phyloP scores from a whole-genome alignment of 2,113 vertebrate species.

The Notarius lentiginosus region DNA sequence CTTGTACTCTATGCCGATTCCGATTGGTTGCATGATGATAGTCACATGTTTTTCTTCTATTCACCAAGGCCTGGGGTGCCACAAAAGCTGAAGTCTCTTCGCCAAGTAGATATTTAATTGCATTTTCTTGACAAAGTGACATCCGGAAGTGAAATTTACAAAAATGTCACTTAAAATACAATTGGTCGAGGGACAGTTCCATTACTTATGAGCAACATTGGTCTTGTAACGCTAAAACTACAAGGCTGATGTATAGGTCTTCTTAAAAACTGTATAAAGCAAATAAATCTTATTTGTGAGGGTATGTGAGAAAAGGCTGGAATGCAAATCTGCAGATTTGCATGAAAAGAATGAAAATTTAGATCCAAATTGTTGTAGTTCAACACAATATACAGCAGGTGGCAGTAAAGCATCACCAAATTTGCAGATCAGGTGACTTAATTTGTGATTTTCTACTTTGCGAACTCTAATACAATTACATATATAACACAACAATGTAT shows the following conservation, averaged over 20 bases:
- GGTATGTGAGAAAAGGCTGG: neutral
- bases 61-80: neutral
- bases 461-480: neutral
- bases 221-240: neutral
- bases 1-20: neutral
- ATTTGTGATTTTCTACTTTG: neutral
- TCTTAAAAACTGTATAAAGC: neutral
- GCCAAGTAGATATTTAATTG: neutral
- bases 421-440: neutral
- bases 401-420: slow-evolving; percentile 57
- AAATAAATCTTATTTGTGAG: neutral
- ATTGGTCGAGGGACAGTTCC: neutral
- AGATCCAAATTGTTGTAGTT: neutral
- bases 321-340: neutral
- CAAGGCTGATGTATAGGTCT: neutral
- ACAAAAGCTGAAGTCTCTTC: neutral
- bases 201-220: neutral
- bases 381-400: slow-evolving; percentile 50
- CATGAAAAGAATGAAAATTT: neutral
- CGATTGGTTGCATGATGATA: neutral
- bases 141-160: neutral
- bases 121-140: neutral
- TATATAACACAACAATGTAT: neutral
- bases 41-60: neutral
- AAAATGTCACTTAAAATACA: neutral